Base-by-base conservation (phyloP, 2,113 vertebrate genomes). In the Paradisaea rubra region DNA sequence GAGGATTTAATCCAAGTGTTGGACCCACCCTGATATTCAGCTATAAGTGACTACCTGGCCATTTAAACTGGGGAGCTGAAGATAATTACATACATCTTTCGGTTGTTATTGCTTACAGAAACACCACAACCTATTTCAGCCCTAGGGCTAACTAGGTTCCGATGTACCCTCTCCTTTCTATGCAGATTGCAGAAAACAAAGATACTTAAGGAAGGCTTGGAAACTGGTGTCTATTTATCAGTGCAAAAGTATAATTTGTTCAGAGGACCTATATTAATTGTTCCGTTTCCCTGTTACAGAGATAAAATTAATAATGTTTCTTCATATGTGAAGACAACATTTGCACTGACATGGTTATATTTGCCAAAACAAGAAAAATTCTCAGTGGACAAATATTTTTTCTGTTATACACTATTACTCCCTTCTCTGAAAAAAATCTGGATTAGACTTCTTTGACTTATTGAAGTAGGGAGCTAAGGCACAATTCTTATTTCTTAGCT, bases 351-450 rank as follows among this genome's bases (percentile, higher is more conserved):
- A 0, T 82, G 24, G 37, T 84, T 81, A 61, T 24, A 85, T 31
- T 61, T 87, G 61, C 61, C 81, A 85, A 85, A 89, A 89, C 30
- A 81, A 88, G 27, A 44, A 93, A 89, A 95, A 81, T 17, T 10
- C 9, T 65, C 57, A 31, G 37, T 30, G 27, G 18, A 16, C 15
- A 2, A 89, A 54, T 52, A 69, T 61, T 94, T 86, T 93, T 92
- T 27, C 30, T 73, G 54, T 64, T 57, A 61, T 33, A 60, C 0
- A 0, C n/a, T 88, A 71, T 44, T 66, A 57, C 37, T 76, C 14
- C 23, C 17, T 64, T 50, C 47, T 81, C 23, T 41, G 41, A 24
- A 63, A 82, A 91, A 56, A 28, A 13, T 83, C 47, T 59, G 8
- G 1, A 66, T 86, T 50, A 49, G 45, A 10, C 10, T 89, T 83